Percentiles rank a stretch among this genome's conserved stretches.
Evolutionary conservation across 2,113 vertebrate genomes (phyloP).

Genomic region (Lynx canadensis): DNA sequence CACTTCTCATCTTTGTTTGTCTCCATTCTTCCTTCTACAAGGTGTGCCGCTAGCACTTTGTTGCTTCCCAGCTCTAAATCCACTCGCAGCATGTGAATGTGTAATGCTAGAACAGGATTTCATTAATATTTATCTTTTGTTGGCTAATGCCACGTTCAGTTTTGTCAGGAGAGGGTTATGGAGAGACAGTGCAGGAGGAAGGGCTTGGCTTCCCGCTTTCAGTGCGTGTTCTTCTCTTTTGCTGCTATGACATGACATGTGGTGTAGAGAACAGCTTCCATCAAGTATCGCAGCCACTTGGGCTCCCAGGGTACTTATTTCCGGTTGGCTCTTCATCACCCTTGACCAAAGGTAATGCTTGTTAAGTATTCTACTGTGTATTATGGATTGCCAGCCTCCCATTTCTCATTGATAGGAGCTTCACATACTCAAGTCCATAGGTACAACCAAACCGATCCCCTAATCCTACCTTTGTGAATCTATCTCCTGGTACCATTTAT

Average conservation of each 20-base stretch:
- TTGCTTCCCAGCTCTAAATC: not conserved
- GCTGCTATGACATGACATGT: not conserved
- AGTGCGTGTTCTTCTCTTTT: not conserved
- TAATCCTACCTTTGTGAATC: not conserved
- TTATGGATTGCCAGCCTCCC: not conserved
- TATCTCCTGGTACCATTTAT: not conserved
- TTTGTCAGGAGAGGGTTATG: not conserved
- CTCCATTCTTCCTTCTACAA: not conserved
- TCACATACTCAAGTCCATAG: not conserved
- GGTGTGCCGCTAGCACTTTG: not conserved
- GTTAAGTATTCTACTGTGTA: not conserved
- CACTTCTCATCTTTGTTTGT: not conserved
- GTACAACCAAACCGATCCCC: not conserved
- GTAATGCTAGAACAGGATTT: not conserved
- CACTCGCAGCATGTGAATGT: not conserved
- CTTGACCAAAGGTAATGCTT: not conserved
- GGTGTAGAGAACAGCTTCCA: not conserved
- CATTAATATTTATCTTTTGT: not conserved
- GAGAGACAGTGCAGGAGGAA: not conserved
- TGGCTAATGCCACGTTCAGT: not conserved
- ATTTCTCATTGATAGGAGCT: not conserved
- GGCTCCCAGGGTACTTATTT: not conserved
- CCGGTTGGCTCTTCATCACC: not conserved
- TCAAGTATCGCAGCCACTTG: not conserved
- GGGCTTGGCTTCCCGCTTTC: not conserved